Conservation (phyloP, 2,113 vertebrate genomes). For the Oceanites oceanicus region DNA sequence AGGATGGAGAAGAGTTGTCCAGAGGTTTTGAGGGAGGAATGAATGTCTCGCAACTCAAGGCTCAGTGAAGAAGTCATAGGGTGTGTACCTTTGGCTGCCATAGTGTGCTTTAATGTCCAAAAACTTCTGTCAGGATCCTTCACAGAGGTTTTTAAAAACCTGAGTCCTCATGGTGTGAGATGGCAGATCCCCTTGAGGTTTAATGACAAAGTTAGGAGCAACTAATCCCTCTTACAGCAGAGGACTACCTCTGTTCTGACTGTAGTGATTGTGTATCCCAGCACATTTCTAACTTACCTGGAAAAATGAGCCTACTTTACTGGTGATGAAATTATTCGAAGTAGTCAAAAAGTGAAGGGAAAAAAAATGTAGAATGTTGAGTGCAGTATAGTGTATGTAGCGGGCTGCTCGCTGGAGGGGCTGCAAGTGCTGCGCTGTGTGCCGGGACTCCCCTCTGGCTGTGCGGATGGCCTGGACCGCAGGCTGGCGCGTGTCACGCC, state of each 20-base stretch:
- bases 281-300: not conserved
- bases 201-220: not conserved
- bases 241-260: not conserved
- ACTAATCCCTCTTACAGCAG: not conserved
- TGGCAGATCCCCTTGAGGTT: not conserved
- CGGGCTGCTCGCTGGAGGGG: fast-evolving
- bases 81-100: not conserved
- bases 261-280: not conserved
- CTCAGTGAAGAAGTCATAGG: not conserved
- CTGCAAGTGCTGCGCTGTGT: not conserved
- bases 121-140: not conserved
- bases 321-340: not conserved
- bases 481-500: fast-evolving
- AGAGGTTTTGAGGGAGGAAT: not conserved
- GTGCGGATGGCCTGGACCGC: not conserved
- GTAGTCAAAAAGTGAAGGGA: not conserved
- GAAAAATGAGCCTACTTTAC: not conserved
- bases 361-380: no score
- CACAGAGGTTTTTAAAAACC: not conserved
- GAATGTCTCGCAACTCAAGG: fast-evolving
- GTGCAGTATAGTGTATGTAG: no score
- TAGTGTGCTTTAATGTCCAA: not conserved
- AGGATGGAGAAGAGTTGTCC: not conserved
- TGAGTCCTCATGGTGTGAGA: not conserved
- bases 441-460: not conserved